Base-by-base conservation (phyloP, 2,888 invertebrate species). In the Hypselothyrea guttata region DNA sequence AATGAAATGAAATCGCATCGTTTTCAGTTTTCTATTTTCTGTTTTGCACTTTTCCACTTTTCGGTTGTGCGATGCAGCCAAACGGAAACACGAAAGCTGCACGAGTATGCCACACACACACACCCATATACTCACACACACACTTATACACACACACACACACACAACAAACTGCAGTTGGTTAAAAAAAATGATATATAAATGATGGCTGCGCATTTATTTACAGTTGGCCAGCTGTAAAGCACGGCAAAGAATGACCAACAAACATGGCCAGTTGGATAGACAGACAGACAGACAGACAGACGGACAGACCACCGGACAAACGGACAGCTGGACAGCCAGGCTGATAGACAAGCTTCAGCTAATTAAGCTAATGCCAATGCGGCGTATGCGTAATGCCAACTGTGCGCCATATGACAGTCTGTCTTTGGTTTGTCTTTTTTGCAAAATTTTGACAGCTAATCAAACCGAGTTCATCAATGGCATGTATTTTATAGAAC, bases 301-400 rank as follows among this genome's bases (percentile, higher is more conserved):
- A 16, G 37, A 46, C 46, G 34, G 40, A 38, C 31, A 8, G 9
- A 31, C 13, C 11, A 27, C n/a, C 11, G 12, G 31, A 35, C 15
- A 30, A 31, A 44, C 35, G 27, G 28, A 28, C 12, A 16, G 13
- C 11, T 12, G 15, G 30, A 40, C 42, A 52, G 51, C 15, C 49
- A 48, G 13, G 16, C 40, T 11, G 18, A 48, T 13, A 41, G 16
- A 18, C 13, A 27, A 48, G 41, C 59, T 62, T 44, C 67, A 71
- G 59, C 75, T 78, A 78, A 78, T 78, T 78, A 85, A 68, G 65
- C 68, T 78, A 85, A 78, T 78, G 75, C 83, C 79, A 62, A 64
- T 49, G 71, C 42, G 57, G 79, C 83, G 76, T 75, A 84, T 76
- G 79, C 71, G 79, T 83, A 66, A 64, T 68, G 30, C 33, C 15